phyloP scores from a whole-genome alignment of 2,113 vertebrate species.

The Elephas maximus region DNA sequence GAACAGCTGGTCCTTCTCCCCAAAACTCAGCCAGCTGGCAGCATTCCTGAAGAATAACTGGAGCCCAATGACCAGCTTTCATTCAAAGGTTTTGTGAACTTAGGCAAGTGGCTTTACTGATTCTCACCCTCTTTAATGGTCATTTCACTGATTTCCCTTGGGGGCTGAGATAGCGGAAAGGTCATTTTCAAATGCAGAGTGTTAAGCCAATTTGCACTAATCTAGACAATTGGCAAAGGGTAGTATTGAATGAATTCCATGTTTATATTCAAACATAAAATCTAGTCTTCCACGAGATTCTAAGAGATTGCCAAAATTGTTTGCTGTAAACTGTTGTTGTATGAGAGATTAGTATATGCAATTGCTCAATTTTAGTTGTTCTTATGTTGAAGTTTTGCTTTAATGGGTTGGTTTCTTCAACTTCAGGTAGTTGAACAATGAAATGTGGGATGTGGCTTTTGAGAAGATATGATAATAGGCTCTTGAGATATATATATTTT shows the following conservation, averaged over 20 bases:
- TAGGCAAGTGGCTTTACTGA: not conserved
- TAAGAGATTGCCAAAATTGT: slow-evolving; percentile 17
- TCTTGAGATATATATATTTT: not conserved
- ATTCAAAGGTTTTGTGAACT: not conserved
- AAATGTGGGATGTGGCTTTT: not conserved
- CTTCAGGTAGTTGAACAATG: not conserved
- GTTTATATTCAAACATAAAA: not conserved
- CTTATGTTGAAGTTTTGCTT: not conserved
- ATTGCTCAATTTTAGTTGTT: slow-evolving; percentile 20
- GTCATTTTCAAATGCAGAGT: slow-evolving; percentile 6
- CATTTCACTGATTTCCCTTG: not conserved
- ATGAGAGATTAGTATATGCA: not conserved
- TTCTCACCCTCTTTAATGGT: not conserved
- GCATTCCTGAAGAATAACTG: not conserved
- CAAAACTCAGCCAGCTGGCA: not conserved
- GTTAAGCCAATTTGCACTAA: not conserved
- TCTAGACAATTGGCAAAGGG: not conserved
- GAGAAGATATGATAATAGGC: not conserved
- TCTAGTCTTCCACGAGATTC: not conserved
- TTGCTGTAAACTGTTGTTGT: not conserved
- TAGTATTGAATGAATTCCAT: not conserved
- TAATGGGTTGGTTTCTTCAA: not conserved
- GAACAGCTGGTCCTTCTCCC: not conserved
- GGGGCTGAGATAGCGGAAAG: not conserved
- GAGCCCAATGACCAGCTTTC: not conserved